Conservation (phyloP, 2,797 vertebrate genomes). For the Pangasius krempfi region DNA sequence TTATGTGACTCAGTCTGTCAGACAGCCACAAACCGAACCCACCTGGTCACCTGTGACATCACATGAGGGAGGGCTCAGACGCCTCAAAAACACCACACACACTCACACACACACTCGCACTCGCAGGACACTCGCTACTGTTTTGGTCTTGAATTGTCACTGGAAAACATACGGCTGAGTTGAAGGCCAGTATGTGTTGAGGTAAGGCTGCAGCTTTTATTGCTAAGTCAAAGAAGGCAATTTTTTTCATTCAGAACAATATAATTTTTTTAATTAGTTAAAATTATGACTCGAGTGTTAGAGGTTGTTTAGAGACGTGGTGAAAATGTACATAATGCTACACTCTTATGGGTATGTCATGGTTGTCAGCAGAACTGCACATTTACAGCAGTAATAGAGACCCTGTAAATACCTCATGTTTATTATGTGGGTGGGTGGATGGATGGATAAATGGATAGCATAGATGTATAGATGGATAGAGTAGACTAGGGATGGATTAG, state of each 20-base stretch:
- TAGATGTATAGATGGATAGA: not conserved
- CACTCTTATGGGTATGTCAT: not conserved
- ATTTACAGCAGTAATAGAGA: not conserved
- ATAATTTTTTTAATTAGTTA: not conserved
- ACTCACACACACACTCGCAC: not conserved
- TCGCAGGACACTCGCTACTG: not conserved
- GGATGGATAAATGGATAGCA: not conserved
- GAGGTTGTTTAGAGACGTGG: not conserved
- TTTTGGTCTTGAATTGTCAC: not conserved
- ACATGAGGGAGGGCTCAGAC: slow-evolving; percentile 42
- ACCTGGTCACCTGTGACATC: slow-evolving; percentile 60
- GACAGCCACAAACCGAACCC: slow-evolving; percentile 36
- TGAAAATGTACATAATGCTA: not conserved
- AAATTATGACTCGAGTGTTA: not conserved
- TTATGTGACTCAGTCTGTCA: slow-evolving; percentile 34
- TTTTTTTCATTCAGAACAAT: not conserved
- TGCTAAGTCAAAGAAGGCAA: not conserved
- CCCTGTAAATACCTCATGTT: not conserved
- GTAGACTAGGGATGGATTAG: not conserved
- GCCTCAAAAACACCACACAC: slow-evolving; percentile 16
- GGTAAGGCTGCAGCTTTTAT: slow-evolving; percentile 20
- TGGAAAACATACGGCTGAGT: not conserved
- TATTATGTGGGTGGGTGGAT: not conserved
- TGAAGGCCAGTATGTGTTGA: slow-evolving; percentile 13
- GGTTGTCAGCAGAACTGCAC: slow-evolving; percentile 1